phyloP scores from a whole-genome alignment of 2,888 invertebrate species.

The Brachylomia viminalis region DNA sequence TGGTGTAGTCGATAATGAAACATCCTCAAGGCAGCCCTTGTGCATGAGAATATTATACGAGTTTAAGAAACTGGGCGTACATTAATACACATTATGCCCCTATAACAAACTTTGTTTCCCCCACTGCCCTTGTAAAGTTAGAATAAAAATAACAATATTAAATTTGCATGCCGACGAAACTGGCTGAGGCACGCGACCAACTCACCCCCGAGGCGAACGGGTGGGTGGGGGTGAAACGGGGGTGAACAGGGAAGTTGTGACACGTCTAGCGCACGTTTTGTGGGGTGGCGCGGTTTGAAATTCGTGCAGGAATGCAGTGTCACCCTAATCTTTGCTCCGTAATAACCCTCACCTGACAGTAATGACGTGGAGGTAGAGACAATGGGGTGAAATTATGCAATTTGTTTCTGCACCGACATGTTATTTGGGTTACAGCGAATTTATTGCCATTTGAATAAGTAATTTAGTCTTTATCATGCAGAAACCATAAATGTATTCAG shows the following conservation, averaged over 20 bases:
- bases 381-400: constrained; percentile 56
- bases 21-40: constrained; percentile 59
- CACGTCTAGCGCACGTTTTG: constrained; percentile 75
- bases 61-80: constrained; percentile 64
- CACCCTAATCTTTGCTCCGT: constrained; percentile 75
- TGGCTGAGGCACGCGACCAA: constrained; percentile 76
- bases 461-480: constrained; percentile 11
- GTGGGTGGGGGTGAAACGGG: constrained; percentile 53
- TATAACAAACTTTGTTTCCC: constrained; percentile 83
- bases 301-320: constrained; percentile 85
- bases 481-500: constrained; percentile 22
- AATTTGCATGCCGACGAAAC: constrained; percentile 87
- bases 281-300: constrained; percentile 72
- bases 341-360: constrained; percentile 71
- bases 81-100: constrained; percentile 69
- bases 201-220: constrained; percentile 46
- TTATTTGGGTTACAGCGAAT: constrained; percentile 21
- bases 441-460: constrained; percentile 25
- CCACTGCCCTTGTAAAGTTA: constrained; percentile 88
- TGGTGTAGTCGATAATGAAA: constrained; percentile 67
- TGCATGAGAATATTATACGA: constrained; percentile 65
- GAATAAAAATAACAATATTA: constrained; percentile 88
- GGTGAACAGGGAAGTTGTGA: constrained; percentile 71
- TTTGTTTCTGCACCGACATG: constrained; percentile 32
- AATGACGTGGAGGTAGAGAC: constrained; percentile 63